Evolutionary conservation across 2,888 invertebrate species (phyloP).

Genomic region (Drosophila planitibia): DNA sequence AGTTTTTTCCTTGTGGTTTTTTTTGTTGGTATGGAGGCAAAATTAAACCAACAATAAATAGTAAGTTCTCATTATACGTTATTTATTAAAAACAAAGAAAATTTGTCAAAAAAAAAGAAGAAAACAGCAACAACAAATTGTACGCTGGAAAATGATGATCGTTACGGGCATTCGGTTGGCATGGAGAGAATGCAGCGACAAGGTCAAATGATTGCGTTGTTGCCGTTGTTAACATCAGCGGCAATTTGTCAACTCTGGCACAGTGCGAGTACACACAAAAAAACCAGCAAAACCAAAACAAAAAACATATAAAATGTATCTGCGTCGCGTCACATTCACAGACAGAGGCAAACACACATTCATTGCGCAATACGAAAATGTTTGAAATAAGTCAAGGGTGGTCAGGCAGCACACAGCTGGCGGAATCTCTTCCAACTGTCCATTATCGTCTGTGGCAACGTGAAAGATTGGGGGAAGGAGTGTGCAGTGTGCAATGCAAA

Average conservation of each 20-base stretch:
- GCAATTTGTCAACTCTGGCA: constrained; percentile 71
- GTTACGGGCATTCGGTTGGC: constrained; percentile 35
- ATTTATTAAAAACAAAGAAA: constrained; percentile 74
- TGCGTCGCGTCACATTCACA: constrained; percentile 29
- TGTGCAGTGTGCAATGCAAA: background rate
- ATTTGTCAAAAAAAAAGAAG: constrained; percentile 51
- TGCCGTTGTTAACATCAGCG: constrained; percentile 33
- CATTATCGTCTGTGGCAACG: background rate
- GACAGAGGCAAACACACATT: background rate
- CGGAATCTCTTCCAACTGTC: background rate
- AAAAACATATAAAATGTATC: constrained; percentile 22
- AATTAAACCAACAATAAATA: constrained; percentile 5
- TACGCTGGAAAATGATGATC: constrained; percentile 63
- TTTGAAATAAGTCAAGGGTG: constrained; percentile 41
- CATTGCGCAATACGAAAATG: constrained; percentile 56
- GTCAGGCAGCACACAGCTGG: background rate
- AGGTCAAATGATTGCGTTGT: constrained; percentile 51
- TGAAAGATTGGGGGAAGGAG: background rate
- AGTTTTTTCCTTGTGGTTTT: constrained; percentile 4
- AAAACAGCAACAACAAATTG: constrained; percentile 48
- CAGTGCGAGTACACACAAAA: constrained; percentile 5
- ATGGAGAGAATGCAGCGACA: constrained; percentile 55
- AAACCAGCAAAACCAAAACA: constrained; percentile 1
- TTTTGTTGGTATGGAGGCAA: constrained; percentile 8
- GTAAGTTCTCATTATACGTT: constrained; percentile 54